phyloP scores from a whole-genome alignment of 2,888 invertebrate species.

The Thalpophila matura region DNA sequence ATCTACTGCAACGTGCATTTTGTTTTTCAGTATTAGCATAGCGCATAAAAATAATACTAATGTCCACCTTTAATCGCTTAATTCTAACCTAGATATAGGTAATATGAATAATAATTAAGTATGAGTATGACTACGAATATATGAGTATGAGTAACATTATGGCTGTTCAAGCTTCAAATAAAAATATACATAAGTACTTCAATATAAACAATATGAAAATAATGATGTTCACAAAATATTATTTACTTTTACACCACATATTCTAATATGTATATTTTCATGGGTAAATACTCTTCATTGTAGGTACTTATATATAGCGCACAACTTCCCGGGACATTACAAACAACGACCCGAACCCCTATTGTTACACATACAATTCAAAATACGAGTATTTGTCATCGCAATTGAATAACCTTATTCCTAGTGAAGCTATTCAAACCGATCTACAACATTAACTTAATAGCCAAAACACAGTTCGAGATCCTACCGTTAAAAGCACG shows the following conservation, averaged over 20 bases:
- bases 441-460: conserved; percentile 19
- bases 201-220: not conserved
- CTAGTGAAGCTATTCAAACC: conserved; percentile 37
- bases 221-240: not conserved
- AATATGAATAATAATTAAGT: too few species aligned
- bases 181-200: too few species aligned
- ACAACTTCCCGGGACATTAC: conserved; percentile 20
- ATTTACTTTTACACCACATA: conserved; percentile 1
- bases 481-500: conserved; percentile 23
- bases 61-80: too few species aligned
- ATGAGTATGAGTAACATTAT: too few species aligned
- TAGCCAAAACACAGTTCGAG: conserved; percentile 24
- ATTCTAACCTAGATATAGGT: too few species aligned
- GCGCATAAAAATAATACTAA: too few species aligned
- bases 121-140: too few species aligned
- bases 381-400: conserved; percentile 43
- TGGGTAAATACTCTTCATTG: conserved; percentile 17
- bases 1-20: too few species aligned
- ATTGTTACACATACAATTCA: conserved; percentile 35
- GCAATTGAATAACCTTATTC: conserved; percentile 46
- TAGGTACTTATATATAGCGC: conserved; percentile 3
- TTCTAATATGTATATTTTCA: conserved; percentile 12
- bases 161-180: too few species aligned
- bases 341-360: conserved; percentile 20
- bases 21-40: too few species aligned